A percentile compares a stretch with the other conserved stretches of the same genome.
These are phyloP conservation scores for Anthonomus grandis DNA, from an alignment of 1,140 invertebrate species.

Conservation along the genomic window DNA sequence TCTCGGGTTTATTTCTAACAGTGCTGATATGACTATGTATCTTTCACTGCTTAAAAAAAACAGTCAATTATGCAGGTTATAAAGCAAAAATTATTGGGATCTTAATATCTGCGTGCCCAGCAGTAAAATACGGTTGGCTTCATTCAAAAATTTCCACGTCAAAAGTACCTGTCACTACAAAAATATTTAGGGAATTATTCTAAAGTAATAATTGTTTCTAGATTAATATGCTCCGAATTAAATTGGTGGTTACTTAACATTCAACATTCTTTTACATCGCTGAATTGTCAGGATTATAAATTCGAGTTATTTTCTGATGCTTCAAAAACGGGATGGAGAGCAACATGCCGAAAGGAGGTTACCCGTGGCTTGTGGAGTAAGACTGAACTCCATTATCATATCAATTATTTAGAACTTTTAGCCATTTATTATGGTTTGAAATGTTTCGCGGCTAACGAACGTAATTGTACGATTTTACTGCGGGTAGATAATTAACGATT, in stretches of 20 bases:
- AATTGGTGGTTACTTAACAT: background rate
- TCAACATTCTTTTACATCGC: background rate
- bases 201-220: background rate
- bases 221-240: background rate
- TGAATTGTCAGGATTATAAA: background rate
- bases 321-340: slow-evolving; percentile 6
- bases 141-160: background rate
- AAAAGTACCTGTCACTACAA: background rate
- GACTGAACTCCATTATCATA: background rate
- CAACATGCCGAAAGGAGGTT: background rate
- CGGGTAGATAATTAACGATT: background rate
- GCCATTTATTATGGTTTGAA: slow-evolving; percentile 2
- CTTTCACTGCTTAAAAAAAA: background rate
- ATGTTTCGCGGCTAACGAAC: background rate
- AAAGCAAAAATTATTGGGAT: background rate
- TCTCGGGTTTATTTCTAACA: background rate
- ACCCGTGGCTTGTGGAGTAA: slow-evolving; percentile 3
- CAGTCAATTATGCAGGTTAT: background rate
- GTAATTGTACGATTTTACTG: slow-evolving; percentile 4
- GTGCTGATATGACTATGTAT: background rate
- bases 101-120: background rate
- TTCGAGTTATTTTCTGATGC: slow-evolving; percentile 11
- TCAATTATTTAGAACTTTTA: slow-evolving; percentile 12
- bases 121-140: background rate
- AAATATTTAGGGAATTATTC: background rate